phyloP scores from a whole-genome alignment of 2,113 vertebrate genomes.

The Erythrolamprus reginae region DNA sequence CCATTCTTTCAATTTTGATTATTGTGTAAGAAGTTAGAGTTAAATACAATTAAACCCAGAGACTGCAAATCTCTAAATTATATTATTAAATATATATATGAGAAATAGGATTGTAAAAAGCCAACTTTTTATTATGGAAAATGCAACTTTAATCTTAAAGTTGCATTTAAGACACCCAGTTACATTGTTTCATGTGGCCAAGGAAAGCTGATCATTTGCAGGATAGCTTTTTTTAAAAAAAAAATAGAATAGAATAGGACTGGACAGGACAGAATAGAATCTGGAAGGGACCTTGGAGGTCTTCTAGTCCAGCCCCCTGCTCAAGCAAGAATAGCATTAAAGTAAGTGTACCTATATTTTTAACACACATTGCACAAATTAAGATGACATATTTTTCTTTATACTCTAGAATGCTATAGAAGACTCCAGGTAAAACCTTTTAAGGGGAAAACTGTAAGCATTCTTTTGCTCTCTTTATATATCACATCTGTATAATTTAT shows the following conservation, averaged over 20 bases:
- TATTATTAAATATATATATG: conserved; percentile 13
- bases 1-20: conserved; percentile 20
- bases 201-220: neutral
- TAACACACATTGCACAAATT: neutral
- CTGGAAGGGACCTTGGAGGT: no score
- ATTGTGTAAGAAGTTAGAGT: neutral
- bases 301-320: no score
- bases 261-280: no score
- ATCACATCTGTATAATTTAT: neutral
- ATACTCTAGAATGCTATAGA: neutral
- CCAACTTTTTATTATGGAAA: neutral
- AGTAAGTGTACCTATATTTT: neutral
- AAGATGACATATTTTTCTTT: neutral
- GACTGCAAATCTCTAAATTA: neutral
- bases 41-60: neutral
- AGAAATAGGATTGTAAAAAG: conserved; percentile 10
- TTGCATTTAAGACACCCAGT: neutral
- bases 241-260: no score
- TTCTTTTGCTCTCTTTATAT: neutral
- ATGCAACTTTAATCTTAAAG: neutral
- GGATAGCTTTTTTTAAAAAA: neutral
- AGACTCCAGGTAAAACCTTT: neutral
- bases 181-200: neutral
- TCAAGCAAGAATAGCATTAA: neutral
- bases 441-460: neutral